phyloP scores from a whole-genome alignment of 2,888 invertebrate species.

The Peribatodes rhomboidaria region DNA sequence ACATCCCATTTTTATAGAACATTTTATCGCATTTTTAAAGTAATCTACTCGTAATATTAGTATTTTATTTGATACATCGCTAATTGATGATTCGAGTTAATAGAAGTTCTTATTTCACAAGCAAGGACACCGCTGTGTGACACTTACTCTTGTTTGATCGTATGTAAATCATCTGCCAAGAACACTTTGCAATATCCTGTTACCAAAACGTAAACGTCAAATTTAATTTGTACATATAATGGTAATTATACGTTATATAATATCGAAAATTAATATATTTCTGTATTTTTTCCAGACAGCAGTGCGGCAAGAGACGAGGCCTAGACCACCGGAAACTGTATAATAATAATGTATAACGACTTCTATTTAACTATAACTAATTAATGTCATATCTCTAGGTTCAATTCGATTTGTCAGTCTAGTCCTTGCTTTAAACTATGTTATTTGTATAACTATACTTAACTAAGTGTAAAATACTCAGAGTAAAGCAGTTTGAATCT shows the following conservation, averaged over 20 bases:
- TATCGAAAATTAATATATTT: constrained; percentile 29
- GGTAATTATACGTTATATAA: not conserved
- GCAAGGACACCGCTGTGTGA: not conserved
- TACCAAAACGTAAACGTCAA: not conserved
- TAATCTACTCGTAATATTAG: no score
- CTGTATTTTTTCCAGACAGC: constrained; percentile 62
- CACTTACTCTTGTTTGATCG: not conserved
- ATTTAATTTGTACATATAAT: not conserved
- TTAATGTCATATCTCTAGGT: constrained; percentile 60
- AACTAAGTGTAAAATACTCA: constrained; percentile 17
- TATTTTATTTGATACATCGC: no score
- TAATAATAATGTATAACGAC: constrained; percentile 53
- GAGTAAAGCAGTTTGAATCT: not conserved
- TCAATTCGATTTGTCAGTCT: constrained; percentile 50
- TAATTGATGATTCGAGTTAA: not conserved
- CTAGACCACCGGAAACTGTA: constrained; percentile 71
- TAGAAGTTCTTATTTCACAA: not conserved
- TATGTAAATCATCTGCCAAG: constrained; percentile 7
- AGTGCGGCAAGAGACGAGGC: constrained; percentile 73
- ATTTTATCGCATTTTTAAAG: no score
- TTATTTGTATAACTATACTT: constrained; percentile 17
- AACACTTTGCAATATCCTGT: constrained; percentile 14
- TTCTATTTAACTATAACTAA: constrained; percentile 57
- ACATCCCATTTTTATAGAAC: no score
- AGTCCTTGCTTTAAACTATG: constrained; percentile 10